Base-by-base conservation (phyloP, 2,888 invertebrate species). In the Dryadula phaetusa region DNA sequence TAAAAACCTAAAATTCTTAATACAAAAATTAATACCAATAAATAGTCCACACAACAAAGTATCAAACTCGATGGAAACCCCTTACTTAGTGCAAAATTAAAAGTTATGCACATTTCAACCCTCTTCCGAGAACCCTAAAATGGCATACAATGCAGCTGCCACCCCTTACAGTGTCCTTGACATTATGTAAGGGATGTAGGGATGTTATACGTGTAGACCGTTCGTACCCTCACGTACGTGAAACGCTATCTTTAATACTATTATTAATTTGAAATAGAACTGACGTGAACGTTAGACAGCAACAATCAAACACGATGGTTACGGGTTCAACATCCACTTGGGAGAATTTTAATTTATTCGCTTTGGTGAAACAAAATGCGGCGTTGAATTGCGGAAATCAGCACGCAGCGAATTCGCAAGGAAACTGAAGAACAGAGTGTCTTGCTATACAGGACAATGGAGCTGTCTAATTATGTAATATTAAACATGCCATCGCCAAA, bases 121-220 rank as follows among this genome's bases (percentile, higher is more conserved):
- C 70, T 67, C 16, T 66, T 63, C 63, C 18, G 20, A 20, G 65
- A 61, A 66, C 67, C 62, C 65, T 62, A 56, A 60, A 64, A 60
- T 44, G 67, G 67, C 64, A 25, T 44, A 58, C 44, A 46, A 63
- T 22, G 66, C 66, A 70, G 68, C 70, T 68, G 70, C 65, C 37
- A 62, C 62, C 22, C 65, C 32, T 60, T 46, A 14, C 28, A 60
- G 14, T 60, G 65, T 49, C 60, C 56, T 65, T 65, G 65, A 65
- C 40, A 65, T 65, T 60, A 58, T 22, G 5, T 40, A 65, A 16
- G 65, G 65, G 58, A 18, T 52, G n/a, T 10, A n/a, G n/a, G 32
- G 32, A 32, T 32, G 32, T 32, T 32, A n/a, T 25, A 28, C 58
- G 58, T 46, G 12, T 8, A 18, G 18, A 32, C 25, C 16, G n/a